Evolutionary conservation across 2,797 vertebrate species (phyloP), one percentile per base, ranked within the genome.

Genomic region (Schizopygopsis pylzovi): DNA sequence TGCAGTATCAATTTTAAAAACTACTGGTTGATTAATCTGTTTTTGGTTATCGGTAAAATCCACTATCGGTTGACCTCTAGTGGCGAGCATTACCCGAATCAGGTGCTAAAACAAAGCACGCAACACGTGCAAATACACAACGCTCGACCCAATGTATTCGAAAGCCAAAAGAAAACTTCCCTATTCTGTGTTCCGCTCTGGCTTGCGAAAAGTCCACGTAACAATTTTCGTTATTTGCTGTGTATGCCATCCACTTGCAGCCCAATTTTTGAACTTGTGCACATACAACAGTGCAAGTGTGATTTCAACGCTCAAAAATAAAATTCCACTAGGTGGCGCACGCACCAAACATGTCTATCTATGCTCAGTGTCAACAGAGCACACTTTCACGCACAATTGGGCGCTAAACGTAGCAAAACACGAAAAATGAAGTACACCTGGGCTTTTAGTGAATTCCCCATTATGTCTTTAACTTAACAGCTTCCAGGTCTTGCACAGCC

Each of bases 401-500:
- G 43, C 10, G 15, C 54, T 59, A 59, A 37, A 63, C 16, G 16
- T 13, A 81, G 79, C 28, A 13, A 43, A 80, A 80, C n/a, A 7
- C 18, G 10, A 18, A 67, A 80, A 80, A 80, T 80, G 4, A 25
- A 54, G 47, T 56, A 39, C 39, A n/a, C 65, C 63, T 13, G 9
- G 43, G 11, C 45, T 10, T 54, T 71, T 47, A 79, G 65, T 80
- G 52, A 85, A 75, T 80, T 81, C 56, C 56, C 77, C 84, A 70
- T 67, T 63, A 37, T 52, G 25, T 81, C 56, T 87, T 77, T 85
- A 83, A 86, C 85, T 79, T 71, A 89, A 89, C 89, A 87, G 82
- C 89, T 90, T 91, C 89, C 76, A 80, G 90, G 89, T 89, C 87
- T 85, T 89, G 83, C 87, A 59, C 18, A 76, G 89, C 90, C 89